Percentiles rank a stretch among this genome's conserved stretches.
These are phyloP conservation scores for Rhinogobio ventralis DNA, from an alignment of 2,797 vertebrate species.

Conservation along the genomic window DNA sequence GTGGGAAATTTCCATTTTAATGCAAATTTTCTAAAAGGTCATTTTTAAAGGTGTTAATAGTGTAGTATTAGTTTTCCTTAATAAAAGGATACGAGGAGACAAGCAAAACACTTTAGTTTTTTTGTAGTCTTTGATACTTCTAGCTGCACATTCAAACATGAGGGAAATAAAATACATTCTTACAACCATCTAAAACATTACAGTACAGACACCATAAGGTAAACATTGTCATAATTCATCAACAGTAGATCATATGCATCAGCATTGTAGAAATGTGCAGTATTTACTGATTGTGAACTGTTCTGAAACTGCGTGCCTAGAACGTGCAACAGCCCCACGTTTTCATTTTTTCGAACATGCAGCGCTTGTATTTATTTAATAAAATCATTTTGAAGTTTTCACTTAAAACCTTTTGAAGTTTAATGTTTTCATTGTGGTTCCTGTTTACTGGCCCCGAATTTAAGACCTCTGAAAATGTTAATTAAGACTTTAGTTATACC, in stretches of 20 bases:
- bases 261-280: background rate
- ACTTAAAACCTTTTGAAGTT: background rate
- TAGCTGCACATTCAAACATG: background rate
- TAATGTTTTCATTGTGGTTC: too few relatives aligned
- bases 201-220: background rate
- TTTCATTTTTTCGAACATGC: too few relatives aligned
- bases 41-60: background rate
- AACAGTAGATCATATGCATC: background rate
- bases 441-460: too few relatives aligned
- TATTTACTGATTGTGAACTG: background rate
- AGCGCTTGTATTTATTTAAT: background rate
- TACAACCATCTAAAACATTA: background rate
- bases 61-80: background rate
- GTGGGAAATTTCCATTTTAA: background rate
- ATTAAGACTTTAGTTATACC: background rate
- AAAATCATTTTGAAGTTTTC: background rate
- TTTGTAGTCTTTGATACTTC: background rate
- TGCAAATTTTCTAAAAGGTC: too few relatives aligned
- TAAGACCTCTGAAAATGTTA: background rate
- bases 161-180: background rate
- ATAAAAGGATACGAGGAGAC: too few relatives aligned
- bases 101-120: background rate
- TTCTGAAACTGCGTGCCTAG: background rate
- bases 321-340: too few relatives aligned
- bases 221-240: background rate